phyloP scores from a whole-genome alignment of 2,888 invertebrate genomes.

The Lycocerus yunnanus region DNA sequence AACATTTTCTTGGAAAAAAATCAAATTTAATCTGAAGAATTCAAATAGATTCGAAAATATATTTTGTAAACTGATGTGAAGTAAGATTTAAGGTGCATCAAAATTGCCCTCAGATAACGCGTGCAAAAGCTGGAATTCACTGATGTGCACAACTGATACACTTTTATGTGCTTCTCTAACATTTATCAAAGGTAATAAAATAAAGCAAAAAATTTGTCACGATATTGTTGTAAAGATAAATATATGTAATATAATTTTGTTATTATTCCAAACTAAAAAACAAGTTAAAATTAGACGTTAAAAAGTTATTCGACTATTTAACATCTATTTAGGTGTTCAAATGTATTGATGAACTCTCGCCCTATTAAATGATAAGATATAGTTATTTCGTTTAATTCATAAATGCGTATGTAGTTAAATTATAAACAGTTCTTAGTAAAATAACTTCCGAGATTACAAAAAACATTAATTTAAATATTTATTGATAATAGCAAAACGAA shows the following conservation, averaged over 20 bases:
- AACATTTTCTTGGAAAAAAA: neutral
- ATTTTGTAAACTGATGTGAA: neutral
- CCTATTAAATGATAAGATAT: slow-evolving; percentile 7
- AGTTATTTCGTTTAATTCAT: neutral
- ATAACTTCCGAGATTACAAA: neutral
- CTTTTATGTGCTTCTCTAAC: neutral
- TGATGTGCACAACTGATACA: neutral
- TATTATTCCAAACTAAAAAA: neutral
- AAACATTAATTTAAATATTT: neutral
- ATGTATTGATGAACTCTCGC: slow-evolving; percentile 6
- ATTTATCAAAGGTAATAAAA: neutral
- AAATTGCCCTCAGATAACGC: neutral
- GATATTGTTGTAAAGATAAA: neutral
- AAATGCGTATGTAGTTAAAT: slow-evolving; percentile 6
- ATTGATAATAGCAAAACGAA: neutral
- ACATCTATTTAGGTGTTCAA: neutral
- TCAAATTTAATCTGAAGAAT: neutral
- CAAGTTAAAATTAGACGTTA: neutral
- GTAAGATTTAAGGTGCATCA: neutral
- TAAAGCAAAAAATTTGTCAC: neutral
- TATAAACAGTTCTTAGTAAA: slow-evolving; percentile 18
- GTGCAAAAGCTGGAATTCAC: too few species aligned
- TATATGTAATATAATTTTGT: neutral
- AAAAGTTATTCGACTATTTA: neutral
- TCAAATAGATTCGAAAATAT: neutral